Evolutionary conservation across 2,113 vertebrate species (phyloP).

Genomic region (Nipponia nippon): DNA sequence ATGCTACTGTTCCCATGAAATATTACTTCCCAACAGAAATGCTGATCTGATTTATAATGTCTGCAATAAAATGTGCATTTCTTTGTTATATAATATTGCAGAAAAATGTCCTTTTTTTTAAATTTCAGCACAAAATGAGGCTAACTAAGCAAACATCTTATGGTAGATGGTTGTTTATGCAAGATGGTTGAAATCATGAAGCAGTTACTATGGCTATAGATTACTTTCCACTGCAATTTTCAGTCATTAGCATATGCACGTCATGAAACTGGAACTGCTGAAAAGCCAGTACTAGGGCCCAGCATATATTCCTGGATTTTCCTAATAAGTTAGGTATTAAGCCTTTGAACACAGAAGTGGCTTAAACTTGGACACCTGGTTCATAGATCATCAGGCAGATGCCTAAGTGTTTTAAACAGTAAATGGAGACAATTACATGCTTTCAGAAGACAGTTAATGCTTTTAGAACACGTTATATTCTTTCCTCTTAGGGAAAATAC

Average conservation of each 20-base stretch:
- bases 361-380: background rate
- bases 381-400: background rate
- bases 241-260: background rate
- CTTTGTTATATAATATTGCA: background rate
- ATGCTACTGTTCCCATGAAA: background rate
- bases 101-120: background rate
- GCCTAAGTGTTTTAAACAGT: background rate
- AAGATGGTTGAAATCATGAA: background rate
- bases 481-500: background rate
- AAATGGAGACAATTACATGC: background rate
- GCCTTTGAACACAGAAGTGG: background rate
- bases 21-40: background rate
- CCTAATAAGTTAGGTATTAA: background rate
- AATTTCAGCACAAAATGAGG: background rate
- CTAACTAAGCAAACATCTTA: background rate
- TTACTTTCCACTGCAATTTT: background rate
- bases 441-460: background rate
- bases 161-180: background rate
- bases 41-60: slow-evolving; percentile 19
- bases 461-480: background rate
- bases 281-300: background rate
- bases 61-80: background rate
- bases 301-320: background rate
- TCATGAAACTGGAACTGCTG: background rate
- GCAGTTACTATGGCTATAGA: background rate